These are phyloP conservation scores for Nicator chloris DNA, from an alignment of 2,113 vertebrate genomes.

Conservation along the genomic window DNA sequence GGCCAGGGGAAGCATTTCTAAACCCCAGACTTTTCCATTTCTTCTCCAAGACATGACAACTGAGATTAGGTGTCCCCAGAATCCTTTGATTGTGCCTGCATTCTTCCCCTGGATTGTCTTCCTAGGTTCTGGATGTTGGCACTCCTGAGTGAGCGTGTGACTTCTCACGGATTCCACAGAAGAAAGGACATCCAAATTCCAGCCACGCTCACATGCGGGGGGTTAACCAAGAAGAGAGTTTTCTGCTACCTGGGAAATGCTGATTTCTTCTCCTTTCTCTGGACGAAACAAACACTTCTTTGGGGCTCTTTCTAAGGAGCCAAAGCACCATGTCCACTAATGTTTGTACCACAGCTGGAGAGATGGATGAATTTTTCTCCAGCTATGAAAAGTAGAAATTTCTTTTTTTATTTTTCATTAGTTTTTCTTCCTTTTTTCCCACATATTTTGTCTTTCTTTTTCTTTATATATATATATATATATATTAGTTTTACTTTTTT, in stretches of 20 bases:
- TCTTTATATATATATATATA: too few relatives aligned
- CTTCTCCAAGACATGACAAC: background rate
- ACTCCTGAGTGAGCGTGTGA: background rate
- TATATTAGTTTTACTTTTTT: background rate
- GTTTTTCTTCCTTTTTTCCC: background rate
- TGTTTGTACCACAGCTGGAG: background rate
- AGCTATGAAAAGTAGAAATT: background rate
- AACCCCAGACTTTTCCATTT: background rate
- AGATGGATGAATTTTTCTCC: background rate
- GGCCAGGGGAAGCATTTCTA: background rate
- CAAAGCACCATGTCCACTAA: background rate
- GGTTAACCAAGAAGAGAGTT: background rate
- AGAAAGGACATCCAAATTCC: background rate
- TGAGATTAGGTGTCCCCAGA: background rate
- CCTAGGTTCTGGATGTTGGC: background rate
- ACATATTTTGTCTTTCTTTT: background rate
- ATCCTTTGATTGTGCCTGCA: background rate
- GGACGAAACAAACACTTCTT: background rate
- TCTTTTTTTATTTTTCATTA: too few relatives aligned
- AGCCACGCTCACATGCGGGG: accelerated
- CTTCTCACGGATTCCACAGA: background rate
- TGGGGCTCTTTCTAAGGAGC: background rate
- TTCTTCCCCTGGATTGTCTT: background rate
- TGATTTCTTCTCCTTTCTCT: background rate
- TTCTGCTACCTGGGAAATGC: background rate